Evolutionary conservation across 2,797 vertebrate species (phyloP).

Genomic region (Acrocephalus scirpaceus): DNA sequence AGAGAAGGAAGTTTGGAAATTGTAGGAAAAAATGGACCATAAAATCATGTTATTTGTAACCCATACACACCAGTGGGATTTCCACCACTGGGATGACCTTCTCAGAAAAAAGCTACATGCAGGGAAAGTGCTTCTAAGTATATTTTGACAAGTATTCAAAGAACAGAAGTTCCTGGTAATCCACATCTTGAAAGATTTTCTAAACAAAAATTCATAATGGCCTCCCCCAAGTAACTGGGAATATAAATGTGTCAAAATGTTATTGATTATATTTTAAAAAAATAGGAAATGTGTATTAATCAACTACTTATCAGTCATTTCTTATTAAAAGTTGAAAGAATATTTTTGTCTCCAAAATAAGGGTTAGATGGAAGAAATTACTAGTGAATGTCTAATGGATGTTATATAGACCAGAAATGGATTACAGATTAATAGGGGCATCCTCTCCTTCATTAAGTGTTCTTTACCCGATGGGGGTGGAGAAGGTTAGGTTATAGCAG

Average conservation of each 20-base stretch:
- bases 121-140: neutral
- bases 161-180: neutral
- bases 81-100: neutral
- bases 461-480: constrained; percentile 45
- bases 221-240: neutral
- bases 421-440: neutral
- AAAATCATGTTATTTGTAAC: constrained; percentile 51
- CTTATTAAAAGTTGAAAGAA: neutral
- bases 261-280: neutral
- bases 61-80: neutral
- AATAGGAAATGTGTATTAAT: neutral
- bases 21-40: neutral
- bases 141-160: neutral
- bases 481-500: constrained; percentile 50
- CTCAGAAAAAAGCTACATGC: neutral
- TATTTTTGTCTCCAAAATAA: neutral
- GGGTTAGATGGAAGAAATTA: neutral
- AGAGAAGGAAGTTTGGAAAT: constrained; percentile 31
- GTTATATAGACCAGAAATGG: constrained; percentile 4
- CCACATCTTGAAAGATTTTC: neutral
- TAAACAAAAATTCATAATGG: neutral
- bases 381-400: neutral
- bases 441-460: constrained; percentile 43
- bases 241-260: neutral
- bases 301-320: neutral